A percentile compares a stretch with the other conserved stretches of the same genome.
These are phyloP conservation scores for Muscidifurax raptorellus DNA, from an alignment of 1,140 invertebrate genomes.

Conservation along the genomic window DNA sequence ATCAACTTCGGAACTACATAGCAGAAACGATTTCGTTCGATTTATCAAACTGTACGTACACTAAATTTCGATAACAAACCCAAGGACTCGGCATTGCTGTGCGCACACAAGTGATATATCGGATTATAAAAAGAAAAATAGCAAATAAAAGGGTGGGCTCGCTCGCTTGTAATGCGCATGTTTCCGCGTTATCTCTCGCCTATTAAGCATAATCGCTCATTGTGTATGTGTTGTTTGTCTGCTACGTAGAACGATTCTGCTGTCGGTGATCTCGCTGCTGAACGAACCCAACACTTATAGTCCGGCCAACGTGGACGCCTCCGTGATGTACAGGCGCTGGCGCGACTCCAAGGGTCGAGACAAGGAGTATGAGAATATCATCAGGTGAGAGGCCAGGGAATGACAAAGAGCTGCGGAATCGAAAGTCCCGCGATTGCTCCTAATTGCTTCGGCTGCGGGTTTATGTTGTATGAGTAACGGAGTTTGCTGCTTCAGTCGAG, in stretches of 20 bases:
- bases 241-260: conserved; percentile 89
- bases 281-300: conserved; percentile 99
- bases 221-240: neutral
- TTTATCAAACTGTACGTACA: neutral
- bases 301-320: conserved; percentile 99
- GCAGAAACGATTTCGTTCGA: too few relatives aligned
- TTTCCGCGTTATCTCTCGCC: neutral
- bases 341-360: conserved; percentile 98
- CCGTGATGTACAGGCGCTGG: conserved; percentile 99
- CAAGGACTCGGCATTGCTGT: neutral
- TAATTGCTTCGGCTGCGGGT: neutral
- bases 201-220: neutral
- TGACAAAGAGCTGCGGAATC: neutral
- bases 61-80: neutral
- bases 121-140: neutral
- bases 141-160: neutral
- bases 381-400: conserved; percentile 82
- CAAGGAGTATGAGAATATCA: conserved; percentile 99
- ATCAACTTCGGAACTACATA: too few relatives aligned
- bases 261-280: conserved; percentile 98
- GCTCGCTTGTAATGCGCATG: neutral
- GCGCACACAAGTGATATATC: neutral
- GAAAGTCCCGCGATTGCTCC: neutral
- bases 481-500: too few relatives aligned
- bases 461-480: too few relatives aligned